A percentile compares a stretch with the other conserved stretches of the same genome.
phyloP scores from a whole-genome alignment of 1,140 invertebrate genomes.

The Manduca sexta region DNA sequence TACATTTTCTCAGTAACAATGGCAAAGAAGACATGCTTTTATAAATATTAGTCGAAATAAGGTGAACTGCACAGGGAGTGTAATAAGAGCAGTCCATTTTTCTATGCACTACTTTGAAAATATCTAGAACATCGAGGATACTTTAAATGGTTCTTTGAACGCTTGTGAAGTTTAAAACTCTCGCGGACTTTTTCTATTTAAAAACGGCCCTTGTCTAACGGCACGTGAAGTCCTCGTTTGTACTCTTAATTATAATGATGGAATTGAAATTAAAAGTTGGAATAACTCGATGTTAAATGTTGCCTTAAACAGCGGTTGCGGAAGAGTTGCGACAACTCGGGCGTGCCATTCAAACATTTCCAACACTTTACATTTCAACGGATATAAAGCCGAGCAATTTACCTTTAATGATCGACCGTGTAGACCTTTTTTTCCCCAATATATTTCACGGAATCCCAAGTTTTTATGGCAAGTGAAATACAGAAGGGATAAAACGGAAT shows the following conservation, averaged over 20 bases:
- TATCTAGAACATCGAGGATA: too few species aligned
- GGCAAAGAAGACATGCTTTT: too few species aligned
- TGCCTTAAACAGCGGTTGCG: conserved; percentile 2
- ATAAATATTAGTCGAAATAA: too few species aligned
- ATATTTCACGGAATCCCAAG: conserved; percentile 54
- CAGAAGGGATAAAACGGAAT: conserved; percentile 43
- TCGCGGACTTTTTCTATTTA: too few species aligned
- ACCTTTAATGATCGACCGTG: conserved; percentile 49
- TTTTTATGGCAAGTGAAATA: conserved; percentile 58
- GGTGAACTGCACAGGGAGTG: too few species aligned
- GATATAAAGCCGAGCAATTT: conserved; percentile 54
- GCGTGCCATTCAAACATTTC: conserved; percentile 33
- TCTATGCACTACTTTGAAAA: too few species aligned
- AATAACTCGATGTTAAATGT: neutral
- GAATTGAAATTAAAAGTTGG: neutral
- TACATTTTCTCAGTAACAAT: too few species aligned
- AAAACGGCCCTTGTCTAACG: too few species aligned
- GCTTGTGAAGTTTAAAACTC: neutral
- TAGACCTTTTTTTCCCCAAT: conserved; percentile 50
- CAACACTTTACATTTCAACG: conserved; percentile 41
- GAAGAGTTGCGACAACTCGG: conserved; percentile 21
- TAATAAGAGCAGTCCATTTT: too few species aligned
- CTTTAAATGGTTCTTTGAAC: neutral
- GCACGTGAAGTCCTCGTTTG: too few species aligned
- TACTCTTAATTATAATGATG: neutral